phyloP scores from a whole-genome alignment of 2,888 invertebrate species.

The Caenorhabditis parvicauda region DNA sequence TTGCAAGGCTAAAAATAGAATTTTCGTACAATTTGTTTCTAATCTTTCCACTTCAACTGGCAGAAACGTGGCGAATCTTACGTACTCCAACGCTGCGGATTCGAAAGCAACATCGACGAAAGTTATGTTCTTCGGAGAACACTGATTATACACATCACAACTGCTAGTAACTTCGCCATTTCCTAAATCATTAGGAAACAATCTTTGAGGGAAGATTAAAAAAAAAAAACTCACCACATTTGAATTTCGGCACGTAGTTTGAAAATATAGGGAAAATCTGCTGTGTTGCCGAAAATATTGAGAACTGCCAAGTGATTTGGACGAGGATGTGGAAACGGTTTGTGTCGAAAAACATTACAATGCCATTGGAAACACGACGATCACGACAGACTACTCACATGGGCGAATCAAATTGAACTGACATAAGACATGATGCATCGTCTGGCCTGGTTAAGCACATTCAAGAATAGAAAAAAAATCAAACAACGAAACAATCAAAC shows the following conservation, averaged over 20 bases:
- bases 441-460: no score
- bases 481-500: no score
- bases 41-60: no score
- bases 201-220: no score
- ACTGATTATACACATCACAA: slow-evolving; percentile 41
- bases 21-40: no score
- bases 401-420: no score
- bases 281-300: slow-evolving; percentile 57
- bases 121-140: slow-evolving; percentile 38
- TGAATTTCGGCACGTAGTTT: slow-evolving; percentile 53
- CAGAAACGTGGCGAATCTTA: no score
- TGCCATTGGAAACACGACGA: no score
- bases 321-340: slow-evolving; percentile 60
- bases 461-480: no score
- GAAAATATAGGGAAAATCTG: slow-evolving; percentile 58
- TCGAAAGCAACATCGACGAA: slow-evolving; percentile 50
- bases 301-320: slow-evolving; percentile 60
- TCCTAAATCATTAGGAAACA: slow-evolving; percentile 20
- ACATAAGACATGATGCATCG: no score
- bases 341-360: slow-evolving; percentile 52
- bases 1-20: no score
- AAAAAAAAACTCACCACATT: slow-evolving; percentile 26
- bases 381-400: no score
- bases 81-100: slow-evolving; percentile 52
- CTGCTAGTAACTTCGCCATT: slow-evolving; percentile 41